Percentiles rank a stretch among this genome's conserved stretches.
phyloP scores from a whole-genome alignment of 2,888 invertebrate genomes.

The Rhodophaea formosa region DNA sequence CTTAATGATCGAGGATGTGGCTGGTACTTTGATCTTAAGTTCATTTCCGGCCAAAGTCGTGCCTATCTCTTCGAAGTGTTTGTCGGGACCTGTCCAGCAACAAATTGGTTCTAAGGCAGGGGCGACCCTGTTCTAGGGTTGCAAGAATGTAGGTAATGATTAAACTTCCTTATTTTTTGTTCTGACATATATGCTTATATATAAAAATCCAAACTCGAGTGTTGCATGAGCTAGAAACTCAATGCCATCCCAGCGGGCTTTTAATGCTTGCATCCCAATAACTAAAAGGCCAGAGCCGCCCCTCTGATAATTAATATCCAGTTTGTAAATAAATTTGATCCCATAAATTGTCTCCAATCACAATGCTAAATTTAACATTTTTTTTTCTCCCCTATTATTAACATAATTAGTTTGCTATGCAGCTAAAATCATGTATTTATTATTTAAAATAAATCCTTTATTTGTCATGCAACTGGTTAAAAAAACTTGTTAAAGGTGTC shows the following conservation, averaged over 20 bases:
- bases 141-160: not conserved
- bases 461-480: too few relatives aligned
- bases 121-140: slow-evolving; percentile 31
- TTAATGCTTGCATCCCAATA: not conserved
- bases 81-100: slow-evolving; percentile 74
- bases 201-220: too few relatives aligned
- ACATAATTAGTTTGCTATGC: too few relatives aligned
- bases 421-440: too few relatives aligned
- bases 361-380: not conserved
- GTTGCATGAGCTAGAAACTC: not conserved
- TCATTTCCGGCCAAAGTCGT: slow-evolving; percentile 68
- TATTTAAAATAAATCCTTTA: too few relatives aligned
- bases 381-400: not conserved
- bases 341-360: not conserved
- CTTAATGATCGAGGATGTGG: slow-evolving; percentile 63
- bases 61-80: slow-evolving; percentile 74
- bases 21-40: slow-evolving; percentile 73
- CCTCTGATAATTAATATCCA: not conserved
- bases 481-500: too few relatives aligned
- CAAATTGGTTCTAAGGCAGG: slow-evolving; percentile 54
- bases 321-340: not conserved
- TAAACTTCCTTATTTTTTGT: not conserved
- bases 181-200: too few relatives aligned
- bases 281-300: slow-evolving; percentile 3
- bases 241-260: not conserved